Evolutionary conservation across 1,140 invertebrate genomes (phyloP), one percentile per base, ranked within the genome.

Genomic region (Brachionus rotundiformis): DNA sequence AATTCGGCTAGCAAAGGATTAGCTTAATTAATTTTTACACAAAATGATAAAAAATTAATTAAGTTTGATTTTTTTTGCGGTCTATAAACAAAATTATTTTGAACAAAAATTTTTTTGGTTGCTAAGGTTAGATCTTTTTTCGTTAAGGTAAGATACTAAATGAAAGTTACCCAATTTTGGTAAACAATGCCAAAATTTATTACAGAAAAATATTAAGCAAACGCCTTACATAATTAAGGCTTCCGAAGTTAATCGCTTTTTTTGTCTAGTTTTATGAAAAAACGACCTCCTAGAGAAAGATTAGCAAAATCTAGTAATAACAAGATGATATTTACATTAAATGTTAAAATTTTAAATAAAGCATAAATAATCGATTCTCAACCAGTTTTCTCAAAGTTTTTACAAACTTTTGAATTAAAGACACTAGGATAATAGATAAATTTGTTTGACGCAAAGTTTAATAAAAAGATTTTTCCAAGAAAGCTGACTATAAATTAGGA

Each of bases 341-440:
- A 63, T 63, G 61, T 29, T 63, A 63, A 2, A 63, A 33, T 13
- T 63, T 63, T 63, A 31, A 63, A 63, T 63, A 63, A 63, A 63
- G 61, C 61, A 63, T 63, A 23, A 63, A 63, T 63, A 27, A 63
- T 63, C 25, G 27, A 63, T 63, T 63, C 16, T 63, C 25, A 29
- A 63, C 61, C 61, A 63, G 61, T 29, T 63, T 63, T 63, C 11
- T 63, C 13, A 19, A 54, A 54, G 47, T 54, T 54, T n/a, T 54
- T 54, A 19, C 47, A 54, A 25, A 7, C 4, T 6, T 54, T 19
- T 7, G 3, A 25, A 54, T n/a, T 54, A 54, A 19, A 63, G 29
- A 63, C 7, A 63, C 23, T 63, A 29, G 61, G 61, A 63, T 63
- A n/a, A 63, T 16, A 63, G 25, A 3, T 25, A n/a, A n/a, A n/a